Evolutionary conservation across 1,140 invertebrate genomes (phyloP).

Genomic region (Drosophila rhopaloa): DNA sequence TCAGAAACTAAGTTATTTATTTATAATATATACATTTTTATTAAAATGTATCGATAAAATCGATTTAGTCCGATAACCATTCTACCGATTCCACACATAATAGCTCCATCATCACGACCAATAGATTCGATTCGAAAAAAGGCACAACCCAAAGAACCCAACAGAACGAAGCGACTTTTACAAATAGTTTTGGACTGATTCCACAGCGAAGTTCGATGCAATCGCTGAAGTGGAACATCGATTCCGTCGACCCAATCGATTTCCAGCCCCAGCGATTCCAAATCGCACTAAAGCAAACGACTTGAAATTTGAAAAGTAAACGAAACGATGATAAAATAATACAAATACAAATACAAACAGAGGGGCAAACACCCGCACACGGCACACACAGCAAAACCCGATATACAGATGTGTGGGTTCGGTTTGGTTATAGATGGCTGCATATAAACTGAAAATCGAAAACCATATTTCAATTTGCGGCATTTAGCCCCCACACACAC

Average conservation of each 20-base stretch:
- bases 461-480: conserved; percentile 82
- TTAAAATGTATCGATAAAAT: too few species aligned
- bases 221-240: conserved; percentile 46
- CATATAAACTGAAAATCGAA: conserved; percentile 83
- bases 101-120: background rate
- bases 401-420: conserved; percentile 32
- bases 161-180: background rate
- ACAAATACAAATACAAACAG: conserved; percentile 19
- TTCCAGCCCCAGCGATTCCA: conserved; percentile 2
- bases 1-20: too few species aligned
- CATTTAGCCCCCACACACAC: conserved; percentile 77
- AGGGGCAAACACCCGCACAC: conserved; percentile 6
- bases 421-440: conserved; percentile 78
- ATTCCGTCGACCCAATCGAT: conserved; percentile 24
- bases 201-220: conserved; percentile 34
- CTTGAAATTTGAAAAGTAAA: conserved; percentile 81
- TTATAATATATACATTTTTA: too few species aligned
- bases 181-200: conserved; percentile 14
- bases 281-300: conserved; percentile 46
- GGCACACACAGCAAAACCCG: conserved; percentile 3
- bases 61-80: too few species aligned
- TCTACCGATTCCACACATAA: too few species aligned
- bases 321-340: conserved; percentile 75
- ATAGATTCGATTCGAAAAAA: background rate
- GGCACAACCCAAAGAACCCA: background rate